Evolutionary conservation across 1,140 invertebrate genomes (phyloP), one percentile per base, ranked within the genome.

Genomic region (Spodoptera frugiperda): DNA sequence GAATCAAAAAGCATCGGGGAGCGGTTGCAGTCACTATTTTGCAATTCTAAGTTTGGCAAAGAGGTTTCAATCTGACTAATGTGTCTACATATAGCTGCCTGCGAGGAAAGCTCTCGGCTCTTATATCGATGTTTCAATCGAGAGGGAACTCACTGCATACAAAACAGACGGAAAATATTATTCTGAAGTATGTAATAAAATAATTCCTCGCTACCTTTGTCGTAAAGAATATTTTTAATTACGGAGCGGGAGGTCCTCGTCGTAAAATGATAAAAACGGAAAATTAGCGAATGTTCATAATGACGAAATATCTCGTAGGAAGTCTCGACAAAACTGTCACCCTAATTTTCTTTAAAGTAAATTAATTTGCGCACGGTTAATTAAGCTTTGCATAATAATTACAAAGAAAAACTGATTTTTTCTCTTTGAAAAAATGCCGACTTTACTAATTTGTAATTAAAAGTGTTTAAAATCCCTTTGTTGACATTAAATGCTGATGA

Each of bases 41-140:
- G 87, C 89, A 91, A 93, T 91, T 92, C 90, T 84, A 90, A 92
- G 84, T 87, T 84, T 78, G 80, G 85, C 80, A 84, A 85, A 91
- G 89, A 90, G 90, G 84, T 91, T 92, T 87, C 88, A 91, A 93
- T 92, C 86, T 86, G 79, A 83, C 89, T 93, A 92, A 93, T 93
- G 90, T 92, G 88, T 87, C 90, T 83, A 83, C 55, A 71, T 78
- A 54, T 83, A 86, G 82, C 78, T 49, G 46, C 39, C 39, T 61
- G 48, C 55, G 71, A 49, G 54, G 33, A 73, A 73, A 73, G 70
- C 54, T 49, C 71, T 59, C 71, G 55, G 14, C 39, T 25, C 39
- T 73, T 73, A 73, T 73, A 73, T 73, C 55, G 71, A 73, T 51
- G 44, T 46, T 73, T 73, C 44, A 61, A 73, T 61, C 33, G 33